Evolutionary conservation across 2,797 vertebrate genomes (phyloP).

Genomic region (Capromys pilorides): DNA sequence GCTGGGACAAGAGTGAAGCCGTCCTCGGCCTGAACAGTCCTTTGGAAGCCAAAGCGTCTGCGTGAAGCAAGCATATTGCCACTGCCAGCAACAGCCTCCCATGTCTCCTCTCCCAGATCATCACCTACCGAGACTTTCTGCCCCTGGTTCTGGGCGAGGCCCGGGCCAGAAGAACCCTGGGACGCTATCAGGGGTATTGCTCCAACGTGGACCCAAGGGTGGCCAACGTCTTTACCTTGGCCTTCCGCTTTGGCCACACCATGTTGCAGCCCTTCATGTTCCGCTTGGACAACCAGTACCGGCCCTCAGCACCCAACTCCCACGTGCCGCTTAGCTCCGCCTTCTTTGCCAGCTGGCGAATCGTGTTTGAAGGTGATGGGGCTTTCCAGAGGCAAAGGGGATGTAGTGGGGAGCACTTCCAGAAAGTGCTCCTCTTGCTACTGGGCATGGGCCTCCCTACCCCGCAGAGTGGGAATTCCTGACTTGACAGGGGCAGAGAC

Average conservation of each 20-base stretch:
- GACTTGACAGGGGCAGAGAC: not conserved
- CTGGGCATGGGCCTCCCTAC: not conserved
- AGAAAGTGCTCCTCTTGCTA: not conserved
- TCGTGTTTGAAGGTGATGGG: constrained; percentile 86
- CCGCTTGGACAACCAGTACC: constrained; percentile 85
- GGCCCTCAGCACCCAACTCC: constrained; percentile 79
- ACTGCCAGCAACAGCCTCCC: not conserved
- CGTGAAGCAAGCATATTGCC: not conserved
- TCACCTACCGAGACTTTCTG: constrained; percentile 90
- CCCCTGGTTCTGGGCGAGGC: constrained; percentile 87
- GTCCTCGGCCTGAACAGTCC: not conserved
- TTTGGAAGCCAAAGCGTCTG: not conserved
- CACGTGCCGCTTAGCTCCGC: constrained; percentile 84
- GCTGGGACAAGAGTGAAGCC: not conserved
- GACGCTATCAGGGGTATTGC: constrained; percentile 86
- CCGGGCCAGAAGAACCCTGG: constrained; percentile 77
- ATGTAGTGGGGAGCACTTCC: not conserved
- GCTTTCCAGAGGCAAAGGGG: not conserved
- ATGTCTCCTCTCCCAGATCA: constrained; percentile 82
- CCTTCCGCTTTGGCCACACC: constrained; percentile 91
- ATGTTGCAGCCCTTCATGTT: constrained; percentile 88
- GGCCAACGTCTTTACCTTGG: constrained; percentile 91
- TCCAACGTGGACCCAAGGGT: constrained; percentile 87
- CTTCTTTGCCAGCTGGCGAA: constrained; percentile 90
- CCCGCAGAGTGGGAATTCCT: not conserved